Evolutionary conservation across 2,797 vertebrate genomes (phyloP), one percentile per base, ranked within the genome.

Genomic region (Choloepus didactylus): DNA sequence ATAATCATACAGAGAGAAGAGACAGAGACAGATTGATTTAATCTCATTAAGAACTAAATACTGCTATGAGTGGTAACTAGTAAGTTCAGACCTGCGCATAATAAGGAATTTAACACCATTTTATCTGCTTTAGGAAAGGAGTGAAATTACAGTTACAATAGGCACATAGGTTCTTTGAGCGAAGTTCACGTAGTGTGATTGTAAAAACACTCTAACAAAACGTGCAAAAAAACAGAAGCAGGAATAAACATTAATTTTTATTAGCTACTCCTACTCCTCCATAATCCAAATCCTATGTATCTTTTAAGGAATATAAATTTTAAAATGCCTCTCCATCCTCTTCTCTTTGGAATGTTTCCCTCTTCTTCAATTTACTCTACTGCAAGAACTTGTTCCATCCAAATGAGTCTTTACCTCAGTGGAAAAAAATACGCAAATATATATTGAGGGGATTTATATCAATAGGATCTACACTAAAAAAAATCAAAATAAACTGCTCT

Each of bases 191-290:
- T 29, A 3, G 35, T 49, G 14, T 70, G 35, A 56, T 27, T 81
- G 35, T 85, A 81, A 86, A 90, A 92, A 81, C 54, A 85, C 2
- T 19, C 3, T 35, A 11, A 41, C 16, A 80, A 96, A 93, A 84
- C 72, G 87, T 41, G 49, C 29, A 51, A 89, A 73, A 80, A 81
- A 72, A 10, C 59, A 15, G 72, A 25, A 56, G 64, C 51, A 46
- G 51, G 94, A 76, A 27, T 10, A 44, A 49, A 11, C 0, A 23
- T 1, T 15, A 67, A n/a, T 95, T 60, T 18, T 35, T 51, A 83
- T 91, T 19, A 86, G 23, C 15, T 51, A n/a, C 6, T 2, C 12
- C 23, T 91, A 21, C 21, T 84, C 11, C 10, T 77, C 31, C 31
- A 79, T 35, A 10, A 70, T 29, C 1, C 6, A 41, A 85, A 93